Percentiles rank a stretch among this genome's conserved stretches.
Conservation (phyloP, 30 jellyfish, hydroid and myxozoan species). For the Haliclystus octoradiatus region DNA sequence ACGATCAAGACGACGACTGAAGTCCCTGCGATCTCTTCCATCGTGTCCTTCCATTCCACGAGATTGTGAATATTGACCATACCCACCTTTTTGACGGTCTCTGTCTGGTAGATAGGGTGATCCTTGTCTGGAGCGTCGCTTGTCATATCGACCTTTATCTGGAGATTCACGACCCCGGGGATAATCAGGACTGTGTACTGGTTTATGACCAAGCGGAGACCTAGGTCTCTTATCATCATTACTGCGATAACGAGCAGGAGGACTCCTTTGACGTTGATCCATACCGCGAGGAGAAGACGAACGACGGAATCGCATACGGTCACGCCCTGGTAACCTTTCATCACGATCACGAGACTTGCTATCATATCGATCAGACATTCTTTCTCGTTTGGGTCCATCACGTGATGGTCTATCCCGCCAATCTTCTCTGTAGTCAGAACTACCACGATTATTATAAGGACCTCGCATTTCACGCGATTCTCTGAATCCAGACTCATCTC, state of each 20-base stretch:
- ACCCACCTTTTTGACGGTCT: not conserved
- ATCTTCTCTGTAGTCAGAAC: not conserved
- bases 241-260: not conserved
- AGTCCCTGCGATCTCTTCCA: not conserved
- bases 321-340: not conserved
- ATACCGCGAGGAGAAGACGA: constrained; percentile 46
- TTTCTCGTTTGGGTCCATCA: not conserved
- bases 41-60: constrained; percentile 1
- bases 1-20: constrained; percentile 10
- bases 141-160: not conserved
- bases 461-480: not conserved
- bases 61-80: not conserved
- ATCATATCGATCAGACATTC: not conserved
- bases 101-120: not conserved
- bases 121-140: not conserved
- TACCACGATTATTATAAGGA: not conserved
- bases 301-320: constrained; percentile 8
- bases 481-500: not conserved
- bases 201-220: not conserved
- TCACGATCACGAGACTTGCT: not conserved
- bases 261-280: not conserved
- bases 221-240: not conserved
- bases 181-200: not conserved
- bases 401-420: not conserved
- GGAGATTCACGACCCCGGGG: not conserved